Evolutionary conservation across 2,888 invertebrate genomes (phyloP), one percentile per base, ranked within the genome.

Genomic region (Yponomeuta malinellus): DNA sequence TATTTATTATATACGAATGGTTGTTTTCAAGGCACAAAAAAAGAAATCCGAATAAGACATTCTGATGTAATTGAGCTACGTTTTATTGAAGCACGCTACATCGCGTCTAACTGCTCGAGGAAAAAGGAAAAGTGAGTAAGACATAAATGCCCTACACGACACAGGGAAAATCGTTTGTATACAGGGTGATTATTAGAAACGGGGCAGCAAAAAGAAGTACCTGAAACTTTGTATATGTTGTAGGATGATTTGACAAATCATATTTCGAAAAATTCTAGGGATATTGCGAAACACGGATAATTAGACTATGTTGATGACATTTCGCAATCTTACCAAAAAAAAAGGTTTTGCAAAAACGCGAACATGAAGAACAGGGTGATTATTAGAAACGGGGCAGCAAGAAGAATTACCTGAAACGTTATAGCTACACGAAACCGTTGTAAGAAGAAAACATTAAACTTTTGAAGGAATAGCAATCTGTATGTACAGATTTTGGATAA

Each of bases 11-110:
- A 43, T 43, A 89, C 86, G 78, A 78, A 79, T 80, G 78, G 83
- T 83, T 84, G 43, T 71, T 86, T 86, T 83, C 78, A 81, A 43
- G 82, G 83, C 81, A 59, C 52, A 59, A 59, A 59, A 59, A 59
- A 85, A 88, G 71, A 72, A 88, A 88, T 81, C 87, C 82, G 89
- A 89, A 90, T 85, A 89, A 90, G 90, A 89, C 89, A 88, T 90
- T 88, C 84, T 89, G 85, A 87, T 81, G 87, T 91, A 92, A 91
- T 92, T 91, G 90, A 87, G 87, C 86, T 37, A 12, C 83, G 83
- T 88, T 87, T 86, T 85, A 82, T 83, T 80, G 83, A 83, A 78
- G 81, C 86, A 85, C 84, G 86, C 83, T 81, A 85, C 81, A 81
- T 82, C 76, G 72, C 52, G 70, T 59, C 65, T 23, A 68, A 68